Evolutionary conservation across 2,888 invertebrate genomes (phyloP).

Genomic region (Nysson spinosus): DNA sequence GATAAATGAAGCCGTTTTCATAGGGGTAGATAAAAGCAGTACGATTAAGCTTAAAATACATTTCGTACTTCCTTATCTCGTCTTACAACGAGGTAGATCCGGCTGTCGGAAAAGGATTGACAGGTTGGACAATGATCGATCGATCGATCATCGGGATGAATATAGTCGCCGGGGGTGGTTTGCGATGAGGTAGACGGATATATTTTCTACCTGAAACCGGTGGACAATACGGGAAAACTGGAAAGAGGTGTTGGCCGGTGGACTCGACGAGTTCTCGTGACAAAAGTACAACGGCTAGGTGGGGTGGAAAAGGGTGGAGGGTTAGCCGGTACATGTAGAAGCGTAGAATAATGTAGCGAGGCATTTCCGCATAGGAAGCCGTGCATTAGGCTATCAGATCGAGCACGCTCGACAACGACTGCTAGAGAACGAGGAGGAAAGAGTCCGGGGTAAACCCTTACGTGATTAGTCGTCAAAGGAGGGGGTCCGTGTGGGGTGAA

Average conservation of each 20-base stretch:
- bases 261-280: constrained; percentile 65
- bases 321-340: constrained; percentile 56
- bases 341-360: constrained; percentile 73
- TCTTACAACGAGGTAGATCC: no score
- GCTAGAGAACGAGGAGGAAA: constrained; percentile 55
- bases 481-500: constrained; percentile 38
- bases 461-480: constrained; percentile 66
- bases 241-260: constrained; percentile 12
- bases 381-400: constrained; percentile 78
- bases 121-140: constrained; percentile 18
- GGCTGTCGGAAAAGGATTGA: not conserved
- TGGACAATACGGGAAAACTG: constrained; percentile 21
- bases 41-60: constrained; percentile 22
- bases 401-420: constrained; percentile 71
- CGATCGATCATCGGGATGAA: constrained; percentile 27
- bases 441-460: constrained; percentile 63
- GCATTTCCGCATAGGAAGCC: constrained; percentile 77
- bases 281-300: constrained; percentile 68
- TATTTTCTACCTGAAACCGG: constrained; percentile 55
- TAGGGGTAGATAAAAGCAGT: no score
- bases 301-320: constrained; percentile 41
- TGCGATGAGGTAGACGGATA: constrained; percentile 35
- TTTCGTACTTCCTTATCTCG: constrained; percentile 25
- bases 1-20: no score
- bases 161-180: constrained; percentile 14